Percentiles rank a stretch among this genome's conserved stretches.
Conservation (phyloP, 2,797 vertebrate species). For the Neosilurus mollespiculum region DNA sequence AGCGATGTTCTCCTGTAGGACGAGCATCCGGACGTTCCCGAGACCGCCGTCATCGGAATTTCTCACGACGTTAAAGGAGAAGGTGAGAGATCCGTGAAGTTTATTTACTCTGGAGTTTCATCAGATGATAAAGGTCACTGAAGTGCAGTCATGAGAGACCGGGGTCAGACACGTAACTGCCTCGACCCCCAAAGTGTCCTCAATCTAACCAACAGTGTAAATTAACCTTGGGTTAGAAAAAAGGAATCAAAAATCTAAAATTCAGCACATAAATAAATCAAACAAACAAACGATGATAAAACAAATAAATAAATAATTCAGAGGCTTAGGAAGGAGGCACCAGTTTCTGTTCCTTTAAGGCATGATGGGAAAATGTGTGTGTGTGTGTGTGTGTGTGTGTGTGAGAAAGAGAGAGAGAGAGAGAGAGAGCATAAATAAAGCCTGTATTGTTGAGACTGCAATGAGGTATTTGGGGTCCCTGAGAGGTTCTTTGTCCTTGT, state of each 20-base stretch:
- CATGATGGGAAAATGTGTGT: background rate
- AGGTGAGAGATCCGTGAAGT: slow-evolving; percentile 71
- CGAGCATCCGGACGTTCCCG: slow-evolving; percentile 84
- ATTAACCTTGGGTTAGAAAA: background rate
- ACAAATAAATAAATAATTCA: background rate
- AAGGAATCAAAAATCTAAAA: background rate
- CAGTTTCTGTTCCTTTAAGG: background rate
- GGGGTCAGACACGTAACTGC: background rate
- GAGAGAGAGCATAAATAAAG: background rate
- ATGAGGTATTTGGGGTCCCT: background rate
- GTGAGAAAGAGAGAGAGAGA: background rate
- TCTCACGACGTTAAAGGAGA: slow-evolving; percentile 91
- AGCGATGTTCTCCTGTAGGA: slow-evolving; percentile 71
- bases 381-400: too few species aligned
- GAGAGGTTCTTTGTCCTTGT: background rate
- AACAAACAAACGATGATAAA: background rate
- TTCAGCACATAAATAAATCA: background rate
- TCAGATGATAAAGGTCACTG: background rate
- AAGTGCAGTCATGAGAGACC: background rate
- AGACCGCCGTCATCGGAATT: slow-evolving; percentile 88
- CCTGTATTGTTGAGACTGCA: background rate
- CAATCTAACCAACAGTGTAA: background rate
- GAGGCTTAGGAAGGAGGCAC: background rate
- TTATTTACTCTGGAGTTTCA: background rate
- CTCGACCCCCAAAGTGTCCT: background rate